Evolutionary conservation across 2,888 invertebrate genomes (phyloP), one percentile per base, ranked within the genome.

Genomic region (Drosophila anomelani): DNA sequence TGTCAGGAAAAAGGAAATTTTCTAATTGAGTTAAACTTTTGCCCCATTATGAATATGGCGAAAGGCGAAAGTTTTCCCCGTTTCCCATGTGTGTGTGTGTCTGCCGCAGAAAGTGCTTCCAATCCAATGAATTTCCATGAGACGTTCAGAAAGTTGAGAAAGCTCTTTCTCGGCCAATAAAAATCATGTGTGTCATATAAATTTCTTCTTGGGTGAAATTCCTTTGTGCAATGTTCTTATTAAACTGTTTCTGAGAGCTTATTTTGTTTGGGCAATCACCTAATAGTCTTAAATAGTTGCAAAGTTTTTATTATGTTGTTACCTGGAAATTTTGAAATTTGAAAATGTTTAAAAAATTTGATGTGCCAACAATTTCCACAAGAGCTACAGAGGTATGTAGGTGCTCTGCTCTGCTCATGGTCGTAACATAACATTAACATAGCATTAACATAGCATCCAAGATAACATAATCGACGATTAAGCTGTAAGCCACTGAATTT

Each of bases 21-120:
- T 75, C 66, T 73, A 82, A 82, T 82, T 85, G 78, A 85, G 66
- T 77, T 62, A 17, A 77, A 63, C 75, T 76, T 80, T 68, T 46
- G 51, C 26, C 32, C 49, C 63, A 60, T 74, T 68, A 60, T 64
- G 72, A 70, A 63, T 72, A 62, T 26, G 34, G 47, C 60, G 59
- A 67, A 34, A 44, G 56, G 56, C 38, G 15, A 44, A 69, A 81
- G 26, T 81, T 61, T 62, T n/a, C 46, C 46, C 34, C 12, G 47
- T 56, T 17, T 4, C 10, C n/a, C n/a, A n/a, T 39, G n/a, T n/a
- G 47, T 29, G 67, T 44, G 54, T 59, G 54, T 41, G 69, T 51
- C 38, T 51, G 51, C 56, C 56, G 56, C 56, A 51, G 55, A 51
- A 69, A 69, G 49, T 55, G 70, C 69, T 57, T 51, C 32, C 69